Evolutionary conservation across 1,140 invertebrate genomes (phyloP).

Genomic region (Drosophila nebulosa): DNA sequence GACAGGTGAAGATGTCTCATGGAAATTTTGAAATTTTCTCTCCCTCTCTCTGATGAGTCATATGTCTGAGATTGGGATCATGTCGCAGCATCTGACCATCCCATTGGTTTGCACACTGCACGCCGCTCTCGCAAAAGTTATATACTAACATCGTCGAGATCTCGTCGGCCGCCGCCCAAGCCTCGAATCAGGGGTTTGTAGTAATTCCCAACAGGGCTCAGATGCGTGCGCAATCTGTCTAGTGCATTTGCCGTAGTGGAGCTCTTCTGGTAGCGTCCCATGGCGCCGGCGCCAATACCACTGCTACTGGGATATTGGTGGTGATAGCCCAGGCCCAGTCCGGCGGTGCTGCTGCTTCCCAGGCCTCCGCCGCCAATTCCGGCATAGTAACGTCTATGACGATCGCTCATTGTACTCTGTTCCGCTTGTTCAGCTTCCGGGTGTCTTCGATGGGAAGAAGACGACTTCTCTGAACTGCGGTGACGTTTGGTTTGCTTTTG

Average conservation of each 20-base stretch:
- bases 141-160: conserved; percentile 77
- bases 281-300: conserved; percentile 27
- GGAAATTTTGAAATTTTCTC: not conserved
- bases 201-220: conserved; percentile 77
- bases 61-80: conserved; percentile 6
- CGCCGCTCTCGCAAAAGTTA: conserved; percentile 10
- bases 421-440: conserved; percentile 51
- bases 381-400: conserved; percentile 74
- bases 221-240: conserved; percentile 74
- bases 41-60: conserved; percentile 10
- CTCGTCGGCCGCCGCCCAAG: conserved; percentile 50
- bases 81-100: too few relatives aligned
- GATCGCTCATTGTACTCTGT: conserved; percentile 66
- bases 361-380: conserved; percentile 53
- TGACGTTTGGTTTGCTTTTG: conserved; percentile 55
- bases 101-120: conserved; percentile 46
- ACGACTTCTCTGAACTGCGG: conserved; percentile 63
- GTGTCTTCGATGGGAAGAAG: conserved; percentile 49
- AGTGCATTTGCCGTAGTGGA: conserved; percentile 72
- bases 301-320: conserved; percentile 30
- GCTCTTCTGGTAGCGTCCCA: conserved; percentile 75
- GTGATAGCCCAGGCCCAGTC: conserved; percentile 20
- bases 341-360: conserved; percentile 21
- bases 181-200: conserved; percentile 77
- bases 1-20: conserved; percentile 44